Evolutionary conservation across 2,113 vertebrate genomes (phyloP).

Genomic region (Uria lomvia): DNA sequence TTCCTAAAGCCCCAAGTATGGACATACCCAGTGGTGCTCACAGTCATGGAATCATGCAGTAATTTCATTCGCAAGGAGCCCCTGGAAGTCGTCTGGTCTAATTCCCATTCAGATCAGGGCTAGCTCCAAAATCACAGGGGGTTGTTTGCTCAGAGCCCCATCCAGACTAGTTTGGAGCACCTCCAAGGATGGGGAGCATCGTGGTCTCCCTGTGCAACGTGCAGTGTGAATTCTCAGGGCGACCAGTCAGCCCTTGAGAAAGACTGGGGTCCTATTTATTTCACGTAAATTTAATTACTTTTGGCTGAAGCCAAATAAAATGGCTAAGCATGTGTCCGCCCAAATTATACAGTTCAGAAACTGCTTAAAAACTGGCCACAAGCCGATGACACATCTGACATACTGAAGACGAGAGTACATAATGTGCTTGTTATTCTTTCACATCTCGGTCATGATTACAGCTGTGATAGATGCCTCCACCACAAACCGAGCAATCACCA

Average conservation of each 20-base stretch:
- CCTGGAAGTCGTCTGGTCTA: background rate
- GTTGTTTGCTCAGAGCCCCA: background rate
- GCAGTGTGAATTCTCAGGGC: background rate
- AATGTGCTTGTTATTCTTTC: background rate
- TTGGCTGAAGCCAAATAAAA: background rate
- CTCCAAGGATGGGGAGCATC: background rate
- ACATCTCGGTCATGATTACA: background rate
- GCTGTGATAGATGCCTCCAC: background rate
- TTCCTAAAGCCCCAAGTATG: background rate
- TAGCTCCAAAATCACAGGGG: background rate
- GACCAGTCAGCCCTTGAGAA: background rate
- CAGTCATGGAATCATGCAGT: background rate
- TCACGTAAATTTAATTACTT: background rate
- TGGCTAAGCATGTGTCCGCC: background rate
- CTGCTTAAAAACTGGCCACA: background rate
- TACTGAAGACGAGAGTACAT: background rate
- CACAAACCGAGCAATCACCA: background rate
- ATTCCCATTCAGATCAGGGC: background rate
- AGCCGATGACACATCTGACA: background rate
- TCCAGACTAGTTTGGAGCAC: no score
- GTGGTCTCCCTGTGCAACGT: fast-evolving
- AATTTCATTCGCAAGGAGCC: background rate
- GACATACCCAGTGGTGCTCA: fast-evolving
- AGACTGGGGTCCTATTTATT: background rate
- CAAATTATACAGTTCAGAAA: background rate